phyloP scores from a whole-genome alignment of 2,113 vertebrate genomes.

The Acanthochromis polyacanthus region DNA sequence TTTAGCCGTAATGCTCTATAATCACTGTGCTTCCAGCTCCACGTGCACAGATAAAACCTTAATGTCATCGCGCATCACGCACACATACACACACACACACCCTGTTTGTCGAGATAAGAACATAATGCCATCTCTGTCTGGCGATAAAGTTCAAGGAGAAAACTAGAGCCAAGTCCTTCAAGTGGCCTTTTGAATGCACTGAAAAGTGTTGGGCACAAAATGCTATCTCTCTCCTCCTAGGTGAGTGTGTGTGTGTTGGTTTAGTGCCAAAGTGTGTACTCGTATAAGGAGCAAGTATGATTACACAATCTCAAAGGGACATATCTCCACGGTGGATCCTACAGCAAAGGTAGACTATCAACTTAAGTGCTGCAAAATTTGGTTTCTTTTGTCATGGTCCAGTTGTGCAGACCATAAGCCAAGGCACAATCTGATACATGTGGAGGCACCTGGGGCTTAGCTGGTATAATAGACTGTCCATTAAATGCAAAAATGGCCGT shows the following conservation, averaged over 20 bases:
- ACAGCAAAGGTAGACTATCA: not conserved
- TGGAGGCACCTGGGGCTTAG: not conserved
- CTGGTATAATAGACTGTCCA: not conserved
- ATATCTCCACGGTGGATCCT: not conserved
- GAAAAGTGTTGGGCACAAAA: conserved; percentile 15
- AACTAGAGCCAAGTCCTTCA: conserved; percentile 50
- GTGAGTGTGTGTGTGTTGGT: not conserved
- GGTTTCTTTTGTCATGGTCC: not conserved
- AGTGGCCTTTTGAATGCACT: conserved; percentile 50
- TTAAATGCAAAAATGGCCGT: not conserved
- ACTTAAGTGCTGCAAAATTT: not conserved
- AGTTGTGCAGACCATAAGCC: not conserved
- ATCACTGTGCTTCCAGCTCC: conserved; percentile 62
- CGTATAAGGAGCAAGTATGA: not conserved
- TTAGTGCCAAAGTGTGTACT: not conserved
- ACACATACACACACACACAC: conserved; percentile 27
- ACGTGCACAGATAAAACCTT: conserved; percentile 65
- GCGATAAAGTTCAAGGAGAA: conserved; percentile 77
- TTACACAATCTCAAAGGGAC: conserved; percentile 10
- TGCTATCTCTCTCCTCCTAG: not conserved
- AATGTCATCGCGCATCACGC: conserved; percentile 59
- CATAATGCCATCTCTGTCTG: conserved; percentile 65
- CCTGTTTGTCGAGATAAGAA: conserved; percentile 68
- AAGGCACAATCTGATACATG: not conserved
- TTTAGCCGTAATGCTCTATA: conserved; percentile 61